These are phyloP conservation scores for Cyprinodon brontotheroides DNA, from an alignment of 2,113 vertebrate species.

Conservation along the genomic window DNA sequence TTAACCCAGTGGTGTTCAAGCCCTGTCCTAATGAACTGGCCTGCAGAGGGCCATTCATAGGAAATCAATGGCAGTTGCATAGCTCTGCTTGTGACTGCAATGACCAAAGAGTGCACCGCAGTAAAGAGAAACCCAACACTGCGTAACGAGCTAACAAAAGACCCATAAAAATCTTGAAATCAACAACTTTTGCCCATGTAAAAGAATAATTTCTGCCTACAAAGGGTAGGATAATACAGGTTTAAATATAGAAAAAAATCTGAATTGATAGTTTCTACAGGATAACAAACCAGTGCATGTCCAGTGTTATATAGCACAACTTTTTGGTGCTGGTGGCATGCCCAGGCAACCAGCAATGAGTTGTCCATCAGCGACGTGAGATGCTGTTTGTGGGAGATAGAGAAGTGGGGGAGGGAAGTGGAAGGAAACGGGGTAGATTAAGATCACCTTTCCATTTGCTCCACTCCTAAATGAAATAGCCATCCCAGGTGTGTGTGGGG, in stretches of 20 bases:
- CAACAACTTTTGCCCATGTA: neutral
- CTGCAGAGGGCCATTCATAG: constrained; percentile 68
- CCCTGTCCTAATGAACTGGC: constrained; percentile 67
- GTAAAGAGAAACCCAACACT: constrained; percentile 55
- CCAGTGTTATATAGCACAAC: constrained; percentile 20
- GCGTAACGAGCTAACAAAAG: constrained; percentile 68
- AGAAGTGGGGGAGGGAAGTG: constrained; percentile 21
- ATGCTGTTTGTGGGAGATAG: constrained; percentile 65
- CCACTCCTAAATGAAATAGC: constrained; percentile 77
- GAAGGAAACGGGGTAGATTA: constrained; percentile 74
- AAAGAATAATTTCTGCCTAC: constrained; percentile 4
- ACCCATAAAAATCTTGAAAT: constrained; percentile 33
- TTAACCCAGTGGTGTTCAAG: constrained; percentile 66
- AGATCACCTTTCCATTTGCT: constrained; percentile 82
- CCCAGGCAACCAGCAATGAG: constrained; percentile 44
- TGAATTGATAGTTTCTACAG: constrained; percentile 25
- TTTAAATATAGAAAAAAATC: constrained; percentile 18
- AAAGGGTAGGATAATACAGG: constrained; percentile 5
- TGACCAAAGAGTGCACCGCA: constrained; percentile 57
- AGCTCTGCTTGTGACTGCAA: constrained; percentile 61
- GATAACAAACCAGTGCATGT: constrained; percentile 40
- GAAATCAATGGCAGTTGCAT: constrained; percentile 76
- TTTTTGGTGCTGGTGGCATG: constrained; percentile 41
- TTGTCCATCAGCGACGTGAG: constrained; percentile 64
- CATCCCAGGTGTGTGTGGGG: constrained; percentile 80